phyloP scores from a whole-genome alignment of 2,113 vertebrate genomes.

The Aspiorhynchus laticeps region DNA sequence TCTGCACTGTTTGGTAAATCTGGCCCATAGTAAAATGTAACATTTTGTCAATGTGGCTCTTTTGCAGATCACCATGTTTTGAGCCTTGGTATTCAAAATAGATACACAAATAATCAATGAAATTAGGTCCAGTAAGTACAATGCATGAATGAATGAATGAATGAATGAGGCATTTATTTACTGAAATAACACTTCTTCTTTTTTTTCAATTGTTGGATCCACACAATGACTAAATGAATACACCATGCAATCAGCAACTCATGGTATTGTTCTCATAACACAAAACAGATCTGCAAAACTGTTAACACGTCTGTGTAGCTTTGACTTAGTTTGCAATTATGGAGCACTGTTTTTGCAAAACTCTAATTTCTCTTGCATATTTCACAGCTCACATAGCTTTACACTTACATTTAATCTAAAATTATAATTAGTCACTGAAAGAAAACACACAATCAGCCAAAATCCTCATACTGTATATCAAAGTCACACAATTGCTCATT shows the following conservation, averaged over 20 bases:
- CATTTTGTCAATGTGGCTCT: background rate
- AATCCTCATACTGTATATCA: background rate
- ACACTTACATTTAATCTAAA: background rate
- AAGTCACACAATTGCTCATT: background rate
- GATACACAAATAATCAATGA: background rate
- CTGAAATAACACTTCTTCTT: background rate
- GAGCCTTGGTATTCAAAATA: background rate
- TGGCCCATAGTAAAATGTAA: background rate
- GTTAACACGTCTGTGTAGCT: background rate
- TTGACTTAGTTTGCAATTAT: background rate
- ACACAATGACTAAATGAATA: background rate
- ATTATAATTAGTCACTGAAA: background rate
- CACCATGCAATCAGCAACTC: no score
- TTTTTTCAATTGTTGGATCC: background rate
- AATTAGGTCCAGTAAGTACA: background rate
- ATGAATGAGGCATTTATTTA: background rate
- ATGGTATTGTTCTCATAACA: background rate
- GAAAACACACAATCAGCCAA: background rate
- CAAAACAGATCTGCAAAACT: background rate
- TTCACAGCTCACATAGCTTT: background rate
- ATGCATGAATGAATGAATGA: no score
- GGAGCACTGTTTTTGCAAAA: background rate
- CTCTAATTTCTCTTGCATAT: background rate
- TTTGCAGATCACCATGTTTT: background rate
- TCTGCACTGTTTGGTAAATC: no score